phyloP scores from a whole-genome alignment of 92 coral and sea anemone genomes.

The Siderastrea siderea region DNA sequence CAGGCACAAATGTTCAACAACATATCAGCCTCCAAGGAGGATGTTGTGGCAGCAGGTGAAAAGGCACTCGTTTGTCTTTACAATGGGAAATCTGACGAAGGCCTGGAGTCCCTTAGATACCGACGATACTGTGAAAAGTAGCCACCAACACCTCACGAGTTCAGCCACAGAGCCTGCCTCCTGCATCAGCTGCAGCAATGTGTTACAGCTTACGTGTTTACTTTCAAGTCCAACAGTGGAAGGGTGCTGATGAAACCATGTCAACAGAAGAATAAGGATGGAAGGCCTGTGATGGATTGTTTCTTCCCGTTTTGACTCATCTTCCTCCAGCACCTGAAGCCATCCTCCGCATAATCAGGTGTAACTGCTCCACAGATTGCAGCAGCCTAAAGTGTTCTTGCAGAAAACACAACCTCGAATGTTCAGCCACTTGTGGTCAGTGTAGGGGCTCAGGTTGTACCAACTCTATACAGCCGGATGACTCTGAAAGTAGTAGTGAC shows the following conservation, averaged over 20 bases:
- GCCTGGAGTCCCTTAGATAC: constrained; percentile 25
- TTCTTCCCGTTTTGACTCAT: constrained; percentile 1
- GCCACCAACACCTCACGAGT: constrained; percentile 16
- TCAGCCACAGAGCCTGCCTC: constrained; percentile 37
- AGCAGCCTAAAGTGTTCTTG: constrained; percentile 36
- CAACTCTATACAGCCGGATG: constrained; percentile 15
- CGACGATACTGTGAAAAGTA: constrained; percentile 26
- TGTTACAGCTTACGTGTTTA: constrained; percentile 25
- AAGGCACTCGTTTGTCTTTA: constrained; percentile 52
- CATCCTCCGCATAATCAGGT: constrained; percentile 37
- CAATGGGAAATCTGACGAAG: constrained; percentile 35
- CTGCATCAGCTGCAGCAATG: constrained; percentile 48
- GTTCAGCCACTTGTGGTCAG: constrained; percentile 56
- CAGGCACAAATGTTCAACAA: constrained; percentile 33
- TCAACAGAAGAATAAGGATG: constrained; percentile 22
- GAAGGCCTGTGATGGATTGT: neutral
- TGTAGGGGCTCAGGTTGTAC: constrained; percentile 59
- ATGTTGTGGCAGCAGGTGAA: constrained; percentile 26
- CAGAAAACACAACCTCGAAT: constrained; percentile 35
- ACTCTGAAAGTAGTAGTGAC: neutral
- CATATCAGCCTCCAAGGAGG: constrained; percentile 14
- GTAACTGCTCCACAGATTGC: constrained; percentile 47
- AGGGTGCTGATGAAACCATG: constrained; percentile 21
- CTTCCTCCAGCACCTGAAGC: constrained; percentile 25
- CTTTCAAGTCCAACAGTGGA: constrained; percentile 44